A percentile compares a stretch with the other conserved stretches of the same genome.
Conservation (phyloP, 2,888 invertebrate genomes). For the Zaprionus obscuricornis region DNA sequence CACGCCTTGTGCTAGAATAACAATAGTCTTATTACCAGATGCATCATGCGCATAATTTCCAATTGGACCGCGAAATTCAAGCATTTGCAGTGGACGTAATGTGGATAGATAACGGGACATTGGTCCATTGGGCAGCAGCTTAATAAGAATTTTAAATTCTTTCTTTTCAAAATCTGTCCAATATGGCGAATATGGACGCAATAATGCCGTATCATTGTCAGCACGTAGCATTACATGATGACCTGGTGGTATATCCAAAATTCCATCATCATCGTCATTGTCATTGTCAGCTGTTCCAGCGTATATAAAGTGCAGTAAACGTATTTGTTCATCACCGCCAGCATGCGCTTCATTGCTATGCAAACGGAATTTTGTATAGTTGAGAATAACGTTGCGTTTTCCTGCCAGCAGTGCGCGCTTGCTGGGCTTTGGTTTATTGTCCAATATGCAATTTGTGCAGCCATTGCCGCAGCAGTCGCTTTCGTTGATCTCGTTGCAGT, state of each 20-base stretch:
- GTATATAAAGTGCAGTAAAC: slow-evolving; percentile 72
- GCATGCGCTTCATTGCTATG: slow-evolving; percentile 38
- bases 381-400: slow-evolving; percentile 62
- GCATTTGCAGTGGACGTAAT: slow-evolving; percentile 84
- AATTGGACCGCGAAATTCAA: slow-evolving; percentile 90
- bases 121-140: slow-evolving; percentile 85
- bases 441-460: slow-evolving; percentile 81
- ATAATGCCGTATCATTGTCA: slow-evolving; percentile 28
- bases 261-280: slow-evolving; percentile 31
- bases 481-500: slow-evolving; percentile 47
- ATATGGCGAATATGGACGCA: slow-evolving; percentile 82
- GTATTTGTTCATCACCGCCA: slow-evolving; percentile 43
- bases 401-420: slow-evolving; percentile 40
- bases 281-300: slow-evolving; percentile 10
- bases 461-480: slow-evolving; percentile 83
- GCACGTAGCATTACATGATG: slow-evolving; percentile 75
- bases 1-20: slow-evolving; percentile 89
- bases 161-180: slow-evolving; percentile 67
- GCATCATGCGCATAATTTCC: slow-evolving; percentile 82
- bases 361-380: slow-evolving; percentile 56
- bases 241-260: slow-evolving; percentile 77
- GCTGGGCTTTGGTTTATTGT: slow-evolving; percentile 62
- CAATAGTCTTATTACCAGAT: slow-evolving; percentile 61
- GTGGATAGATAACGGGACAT: slow-evolving; percentile 85
- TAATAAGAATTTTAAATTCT: slow-evolving; percentile 86